Evolutionary conservation across 2,113 vertebrate species (phyloP), one percentile per base, ranked within the genome.

Genomic region (Channa argus): DNA sequence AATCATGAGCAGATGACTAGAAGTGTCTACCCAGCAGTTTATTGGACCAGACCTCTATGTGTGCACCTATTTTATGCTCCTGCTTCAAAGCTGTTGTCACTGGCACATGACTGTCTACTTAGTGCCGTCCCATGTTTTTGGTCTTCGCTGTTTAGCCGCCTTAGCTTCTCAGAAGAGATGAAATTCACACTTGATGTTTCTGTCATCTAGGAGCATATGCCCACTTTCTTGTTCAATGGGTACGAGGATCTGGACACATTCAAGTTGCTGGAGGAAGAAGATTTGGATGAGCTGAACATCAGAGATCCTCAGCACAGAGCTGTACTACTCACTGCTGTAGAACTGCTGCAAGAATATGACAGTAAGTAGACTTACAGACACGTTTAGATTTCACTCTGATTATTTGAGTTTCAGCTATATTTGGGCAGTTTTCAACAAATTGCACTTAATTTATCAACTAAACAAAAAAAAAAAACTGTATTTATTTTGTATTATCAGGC

Each of bases 201-300:
- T 63, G 24, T 79, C 37, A 0, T 12, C 33, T 77, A 99, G 98
- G 98, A 99, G 80, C 97, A 99, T 89, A 98, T 99, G 97, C 98
- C 98, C 55, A 99, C 98, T 6, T 99, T 99, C 89, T 88, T 99
- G 38, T 98, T 99, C 89, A 99, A 99, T 46, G 98, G 98, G 10
- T 99, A 99, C 62, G 98, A 99, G 91, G 98, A 99, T 84, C 83
- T 99, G 88, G 97, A 99, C 88, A 99, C 98, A 2, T 99, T 99
- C 87, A 99, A 98, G 89, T 89, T 99, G 79, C 91, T 99, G 79
- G 98, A 99, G 68, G 98, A 99, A 81, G 97, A 99, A 86, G 98
- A 99, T 88, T 89, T 99, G 91, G 97, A 99, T 50, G 98, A 99
- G 90, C 90, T 99, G 74, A 98, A 99, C 65, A 99, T 99, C 87